Percentiles rank a stretch among this genome's conserved stretches.
phyloP scores from a whole-genome alignment of 2,888 invertebrate species.

The Cerceris ruficornis region DNA sequence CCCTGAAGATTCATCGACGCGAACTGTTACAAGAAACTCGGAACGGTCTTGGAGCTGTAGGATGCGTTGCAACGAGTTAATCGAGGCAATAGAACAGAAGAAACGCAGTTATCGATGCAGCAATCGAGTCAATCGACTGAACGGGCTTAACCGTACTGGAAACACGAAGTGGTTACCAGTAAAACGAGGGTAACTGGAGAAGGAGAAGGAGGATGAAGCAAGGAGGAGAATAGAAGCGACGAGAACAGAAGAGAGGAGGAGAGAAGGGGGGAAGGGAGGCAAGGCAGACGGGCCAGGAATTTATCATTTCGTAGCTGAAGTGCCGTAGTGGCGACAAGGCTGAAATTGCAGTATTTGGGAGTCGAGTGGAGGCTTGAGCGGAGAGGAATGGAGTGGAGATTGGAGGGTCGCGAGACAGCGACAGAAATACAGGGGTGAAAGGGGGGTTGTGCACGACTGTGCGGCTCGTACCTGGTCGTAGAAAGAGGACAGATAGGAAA shows the following conservation, averaged over 20 bases:
- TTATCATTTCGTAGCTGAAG: constrained; percentile 77
- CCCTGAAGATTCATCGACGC: no score
- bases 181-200: constrained; percentile 18
- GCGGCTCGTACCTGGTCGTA: constrained; percentile 47
- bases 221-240: constrained; percentile 8
- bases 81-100: constrained; percentile 48
- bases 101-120: constrained; percentile 44
- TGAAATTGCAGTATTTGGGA: constrained; percentile 79
- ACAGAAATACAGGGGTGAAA: constrained; percentile 46
- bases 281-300: constrained; percentile 70
- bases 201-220: constrained; percentile 1
- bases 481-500: constrained; percentile 27
- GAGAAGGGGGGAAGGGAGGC: constrained; percentile 11
- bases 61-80: constrained; percentile 16
- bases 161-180: constrained; percentile 54
- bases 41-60: not conserved
- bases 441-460: constrained; percentile 20
- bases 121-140: constrained; percentile 59
- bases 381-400: constrained; percentile 64
- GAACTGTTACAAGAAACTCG: not conserved
- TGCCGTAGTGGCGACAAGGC: constrained; percentile 73
- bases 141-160: constrained; percentile 47
- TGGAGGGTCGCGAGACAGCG: constrained; percentile 58
- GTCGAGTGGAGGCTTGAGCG: constrained; percentile 70
- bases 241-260: not conserved